Percentiles rank a stretch among this genome's conserved stretches.
These are phyloP conservation scores for Cinara cedri DNA, from an alignment of 2,888 invertebrate genomes.

Conservation along the genomic window DNA sequence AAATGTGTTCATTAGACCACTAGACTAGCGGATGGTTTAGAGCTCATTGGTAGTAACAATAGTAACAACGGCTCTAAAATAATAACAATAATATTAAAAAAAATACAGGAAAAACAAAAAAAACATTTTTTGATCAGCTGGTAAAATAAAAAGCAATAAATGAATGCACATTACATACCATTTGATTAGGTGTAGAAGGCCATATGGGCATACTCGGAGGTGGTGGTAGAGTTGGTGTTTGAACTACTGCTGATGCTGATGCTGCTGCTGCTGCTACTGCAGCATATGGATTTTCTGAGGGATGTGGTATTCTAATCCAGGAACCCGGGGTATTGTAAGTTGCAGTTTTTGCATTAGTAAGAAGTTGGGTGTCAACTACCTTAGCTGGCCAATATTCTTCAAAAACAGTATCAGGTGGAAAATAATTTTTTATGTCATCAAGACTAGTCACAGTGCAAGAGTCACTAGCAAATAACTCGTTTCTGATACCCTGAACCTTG, in stretches of 20 bases:
- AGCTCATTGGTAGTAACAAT: too few relatives aligned
- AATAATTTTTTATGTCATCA: constrained; percentile 87
- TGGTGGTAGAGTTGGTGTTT: too few relatives aligned
- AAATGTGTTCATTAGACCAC: too few relatives aligned
- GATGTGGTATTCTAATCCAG: constrained; percentile 25
- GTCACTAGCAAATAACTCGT: constrained; percentile 88
- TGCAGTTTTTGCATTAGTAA: constrained; percentile 59
- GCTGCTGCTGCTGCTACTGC: constrained; percentile 57
- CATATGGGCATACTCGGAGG: constrained; percentile 25
- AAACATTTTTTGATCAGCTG: background rate
- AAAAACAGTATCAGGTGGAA: constrained; percentile 86
- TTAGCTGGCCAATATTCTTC: constrained; percentile 94
- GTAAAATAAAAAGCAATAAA: background rate
- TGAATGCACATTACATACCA: constrained; percentile 25
- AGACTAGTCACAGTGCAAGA: constrained; percentile 89
- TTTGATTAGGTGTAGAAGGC: constrained; percentile 30
- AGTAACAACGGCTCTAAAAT: too few relatives aligned
- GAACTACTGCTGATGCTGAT: constrained; percentile 25
- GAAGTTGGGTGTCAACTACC: constrained; percentile 71
- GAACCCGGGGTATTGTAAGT: constrained; percentile 14
- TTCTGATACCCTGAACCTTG: constrained; percentile 90
- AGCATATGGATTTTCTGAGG: constrained; percentile 26
- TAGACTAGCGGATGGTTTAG: too few relatives aligned
- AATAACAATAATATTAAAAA: background rate
- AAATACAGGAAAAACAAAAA: background rate